A percentile compares a stretch with the other conserved stretches of the same genome.
Evolutionary conservation across 2,888 invertebrate species (phyloP).

Genomic region (Copidosoma aretas): DNA sequence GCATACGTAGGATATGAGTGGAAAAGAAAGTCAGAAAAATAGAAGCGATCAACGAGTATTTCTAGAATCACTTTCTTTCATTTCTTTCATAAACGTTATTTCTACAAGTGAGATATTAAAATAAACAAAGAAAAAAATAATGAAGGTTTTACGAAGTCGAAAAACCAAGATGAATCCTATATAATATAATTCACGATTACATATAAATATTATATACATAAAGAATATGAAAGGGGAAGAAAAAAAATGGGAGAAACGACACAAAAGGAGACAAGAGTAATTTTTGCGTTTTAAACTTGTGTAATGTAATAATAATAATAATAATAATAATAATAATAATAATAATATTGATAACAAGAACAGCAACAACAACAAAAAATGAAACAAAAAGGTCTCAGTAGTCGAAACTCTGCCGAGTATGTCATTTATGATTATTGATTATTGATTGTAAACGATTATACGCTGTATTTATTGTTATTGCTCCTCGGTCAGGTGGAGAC

Average conservation of each 20-base stretch:
- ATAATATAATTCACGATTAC: conserved; percentile 42
- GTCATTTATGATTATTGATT: conserved; percentile 47
- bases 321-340: conserved; percentile 25
- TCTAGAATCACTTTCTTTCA: conserved; percentile 35
- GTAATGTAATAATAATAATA: conserved; percentile 26
- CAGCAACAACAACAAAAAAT: conserved; percentile 25
- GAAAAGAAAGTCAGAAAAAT: not conserved
- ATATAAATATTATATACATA: conserved; percentile 45
- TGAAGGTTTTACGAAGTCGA: conserved; percentile 28
- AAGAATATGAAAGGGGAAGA: conserved; percentile 32
- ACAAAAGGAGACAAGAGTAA: conserved; percentile 31
- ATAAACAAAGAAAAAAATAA: conserved; percentile 6
- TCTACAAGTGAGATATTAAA: not conserved
- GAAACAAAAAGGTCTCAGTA: conserved; percentile 34
- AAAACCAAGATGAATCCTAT: conserved; percentile 41
- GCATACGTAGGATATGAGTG: not conserved
- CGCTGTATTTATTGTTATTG: conserved; percentile 59
- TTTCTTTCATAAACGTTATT: conserved; percentile 27
- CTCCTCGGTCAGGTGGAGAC: conserved; percentile 60
- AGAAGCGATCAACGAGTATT: conserved; percentile 27
- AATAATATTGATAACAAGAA: conserved; percentile 15
- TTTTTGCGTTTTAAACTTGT: conserved; percentile 43
- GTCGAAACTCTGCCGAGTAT: conserved; percentile 41
- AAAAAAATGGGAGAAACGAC: conserved; percentile 26
- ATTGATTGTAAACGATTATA: conserved; percentile 58